Evolutionary conservation across 2,797 vertebrate species (phyloP).

Genomic region (Tragelaphus oryx): DNA sequence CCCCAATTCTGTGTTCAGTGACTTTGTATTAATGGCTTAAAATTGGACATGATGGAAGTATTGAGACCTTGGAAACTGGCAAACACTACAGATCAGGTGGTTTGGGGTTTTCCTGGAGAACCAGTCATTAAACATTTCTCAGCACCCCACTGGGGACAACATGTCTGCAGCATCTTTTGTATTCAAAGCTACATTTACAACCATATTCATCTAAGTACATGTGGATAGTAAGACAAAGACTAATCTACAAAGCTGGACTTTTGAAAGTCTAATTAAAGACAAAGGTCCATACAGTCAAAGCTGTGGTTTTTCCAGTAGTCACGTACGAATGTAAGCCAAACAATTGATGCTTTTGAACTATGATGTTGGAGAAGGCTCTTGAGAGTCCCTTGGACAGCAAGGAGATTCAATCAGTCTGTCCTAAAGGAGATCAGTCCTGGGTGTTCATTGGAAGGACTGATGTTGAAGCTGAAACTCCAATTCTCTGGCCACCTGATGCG

Average conservation of each 20-base stretch:
- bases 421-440: background rate
- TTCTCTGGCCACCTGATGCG: background rate
- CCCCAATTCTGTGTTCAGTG: background rate
- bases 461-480: background rate
- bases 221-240: rapidly evolving
- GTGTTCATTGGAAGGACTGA: background rate
- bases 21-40: background rate
- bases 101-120: background rate
- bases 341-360: background rate
- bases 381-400: background rate
- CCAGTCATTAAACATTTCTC: no score
- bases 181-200: background rate
- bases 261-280: background rate
- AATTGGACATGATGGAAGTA: no score
- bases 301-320: background rate
- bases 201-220: rapidly evolving
- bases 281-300: background rate
- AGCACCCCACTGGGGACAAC: rapidly evolving
- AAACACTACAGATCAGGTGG: no score
- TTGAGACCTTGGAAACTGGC: background rate
- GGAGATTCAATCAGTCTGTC: background rate
- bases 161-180: rapidly evolving
- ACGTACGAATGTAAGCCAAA: background rate
- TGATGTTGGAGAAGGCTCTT: background rate
- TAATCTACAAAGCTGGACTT: background rate